Evolutionary conservation across 1,140 invertebrate genomes (phyloP).

Genomic region (Apis florea): DNA sequence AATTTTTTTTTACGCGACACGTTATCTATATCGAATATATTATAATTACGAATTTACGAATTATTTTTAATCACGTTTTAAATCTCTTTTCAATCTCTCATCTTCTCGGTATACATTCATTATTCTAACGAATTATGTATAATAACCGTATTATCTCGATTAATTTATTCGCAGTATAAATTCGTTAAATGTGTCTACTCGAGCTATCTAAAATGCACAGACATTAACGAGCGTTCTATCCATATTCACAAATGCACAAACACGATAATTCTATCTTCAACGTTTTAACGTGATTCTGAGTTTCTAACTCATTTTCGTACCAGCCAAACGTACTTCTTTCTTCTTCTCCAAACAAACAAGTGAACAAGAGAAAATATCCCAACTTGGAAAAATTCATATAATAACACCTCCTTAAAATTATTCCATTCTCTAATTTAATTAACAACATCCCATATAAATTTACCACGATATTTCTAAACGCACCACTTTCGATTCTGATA

Average conservation of each 20-base stretch:
- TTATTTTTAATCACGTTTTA: background rate
- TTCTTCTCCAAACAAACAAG: too few species aligned
- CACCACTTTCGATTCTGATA: background rate
- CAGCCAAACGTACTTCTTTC: background rate
- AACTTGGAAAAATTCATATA: background rate
- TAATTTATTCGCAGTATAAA: slow-evolving; percentile 8
- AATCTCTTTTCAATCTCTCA: slow-evolving; percentile 1
- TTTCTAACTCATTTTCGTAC: background rate
- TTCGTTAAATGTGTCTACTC: background rate
- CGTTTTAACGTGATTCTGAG: background rate
- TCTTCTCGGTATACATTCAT: background rate
- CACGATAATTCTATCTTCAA: background rate
- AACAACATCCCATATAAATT: background rate
- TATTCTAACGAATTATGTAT: slow-evolving; percentile 16
- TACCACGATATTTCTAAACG: too few species aligned
- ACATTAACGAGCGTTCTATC: background rate
- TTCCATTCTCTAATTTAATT: too few species aligned
- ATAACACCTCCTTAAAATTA: too few species aligned
- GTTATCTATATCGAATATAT: background rate
- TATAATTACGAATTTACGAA: background rate
- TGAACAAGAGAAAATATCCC: too few species aligned
- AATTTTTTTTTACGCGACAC: background rate
- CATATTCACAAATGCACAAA: background rate
- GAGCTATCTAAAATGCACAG: background rate
- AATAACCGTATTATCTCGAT: background rate